Base-by-base conservation (phyloP, 2,888 invertebrate species). In the Rutpela maculata region DNA sequence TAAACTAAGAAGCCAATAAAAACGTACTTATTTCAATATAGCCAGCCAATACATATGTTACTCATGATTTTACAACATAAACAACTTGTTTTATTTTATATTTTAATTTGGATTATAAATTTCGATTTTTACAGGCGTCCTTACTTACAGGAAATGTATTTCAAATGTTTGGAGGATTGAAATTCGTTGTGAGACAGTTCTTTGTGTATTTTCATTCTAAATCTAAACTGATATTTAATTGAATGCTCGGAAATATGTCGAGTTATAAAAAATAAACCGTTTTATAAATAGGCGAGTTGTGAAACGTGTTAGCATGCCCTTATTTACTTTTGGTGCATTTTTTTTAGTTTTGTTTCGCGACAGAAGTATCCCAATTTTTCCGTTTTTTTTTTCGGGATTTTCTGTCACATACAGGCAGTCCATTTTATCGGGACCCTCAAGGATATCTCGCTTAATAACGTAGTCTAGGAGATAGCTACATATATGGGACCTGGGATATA, bases 1-100 rank as follows among this genome's bases (percentile, higher is more conserved):
- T 81, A 80, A 79, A 81, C 79, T 75, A 19, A 56, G 62, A 63
- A 70, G 60, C 75, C 78, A 78, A 80, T 81, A 81, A 81, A 81
- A 82, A 60, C 68, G 55, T 38, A 73, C 77, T 78, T 76, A 77
- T 78, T 78, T 77, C 78, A 72, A 78, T 79, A 69, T 68, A 78
- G 72, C 75, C 60, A 70, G 70, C 67, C 75, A 70, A 76, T 76
- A 80, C 81, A 81, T 77, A 70, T 82, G 80, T 79, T 80, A 62
- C 59, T 74, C 10, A 65, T 66, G 66, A 78, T 71, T 80, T 77
- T 71, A 78, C 76, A 74, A 35, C 62, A 43, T 74, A 73, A 70
- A 68, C 56, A 74, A 59, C 59, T 55, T 63, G 63, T 72, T 72
- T 72, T 62, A 72, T 55, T 72, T 63, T 63, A 72, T 63, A 72